Base-by-base conservation (phyloP, 2,113 vertebrate species). In the Silurus asotus region DNA sequence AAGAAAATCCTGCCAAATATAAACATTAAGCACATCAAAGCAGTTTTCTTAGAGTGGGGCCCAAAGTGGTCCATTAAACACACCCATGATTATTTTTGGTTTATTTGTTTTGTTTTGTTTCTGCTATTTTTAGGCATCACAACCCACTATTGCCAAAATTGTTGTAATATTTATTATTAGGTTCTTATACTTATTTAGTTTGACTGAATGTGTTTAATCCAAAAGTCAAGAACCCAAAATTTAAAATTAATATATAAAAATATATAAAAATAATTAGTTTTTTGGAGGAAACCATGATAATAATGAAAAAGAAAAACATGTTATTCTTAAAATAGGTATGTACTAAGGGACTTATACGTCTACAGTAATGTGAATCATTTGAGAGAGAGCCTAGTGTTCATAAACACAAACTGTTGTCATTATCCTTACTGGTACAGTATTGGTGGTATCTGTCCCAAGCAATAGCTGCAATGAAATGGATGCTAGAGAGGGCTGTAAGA, bases 371-470 rank as follows among this genome's bases (percentile, higher is more conserved):
- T 20, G 17, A 9, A 72, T 48, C 6, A 9, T 45, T 48, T 72
- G 37, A 10, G 69, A 58, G 56, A 19, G 17, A 72, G 37, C 8
- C 2, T 19, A 48, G 17, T 37, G 28, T 69, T 15, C 67, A 69
- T 69, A 48, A 19, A 48, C 56, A 58, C 37, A 72, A 72, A 48
- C 69, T 72, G 69, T 72, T 48, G 37, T 20, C 15, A 48, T 20
- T 72, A 48, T 45, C 90, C 97, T 91, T 95, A 99, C 97, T 96
- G 10, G 96, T 97, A 85, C 97, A 98, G 92, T 97, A 96, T 85
- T 97, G 96, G 88, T 97, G 96, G 64, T 97, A 97, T 90, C 96
- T 95, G 86, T 98, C 98, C 98, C 98, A 99, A 67, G 97, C 97
- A 0, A 99, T 92, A 0, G 97, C 96, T 5, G 97, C 96, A 0